These are phyloP conservation scores for Hypothenemus hampei DNA, from an alignment of 1,140 invertebrate species.

Conservation along the genomic window DNA sequence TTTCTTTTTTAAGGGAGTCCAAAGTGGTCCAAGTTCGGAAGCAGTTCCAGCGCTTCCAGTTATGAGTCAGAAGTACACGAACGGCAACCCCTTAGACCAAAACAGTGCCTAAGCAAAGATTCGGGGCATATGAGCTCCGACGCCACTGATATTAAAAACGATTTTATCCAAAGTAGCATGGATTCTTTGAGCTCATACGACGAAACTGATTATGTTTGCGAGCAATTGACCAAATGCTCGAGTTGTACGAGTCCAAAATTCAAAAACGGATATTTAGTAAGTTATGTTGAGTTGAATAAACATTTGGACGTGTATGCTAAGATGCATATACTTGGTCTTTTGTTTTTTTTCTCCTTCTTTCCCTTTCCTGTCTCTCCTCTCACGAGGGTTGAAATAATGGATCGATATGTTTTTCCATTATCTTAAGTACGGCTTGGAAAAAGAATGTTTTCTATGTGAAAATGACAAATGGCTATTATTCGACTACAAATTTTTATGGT, in stretches of 20 bases:
- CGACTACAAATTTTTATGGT: no score
- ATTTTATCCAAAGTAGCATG: slow-evolving; percentile 41
- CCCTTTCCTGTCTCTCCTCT: no score
- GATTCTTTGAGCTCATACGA: slow-evolving; percentile 44
- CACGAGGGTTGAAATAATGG: no score
- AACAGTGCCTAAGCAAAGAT: slow-evolving; percentile 40
- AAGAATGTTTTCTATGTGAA: no score
- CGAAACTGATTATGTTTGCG: slow-evolving; percentile 42
- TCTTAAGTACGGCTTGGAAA: no score
- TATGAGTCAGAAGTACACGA: slow-evolving; percentile 42
- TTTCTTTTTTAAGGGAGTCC: slow-evolving; percentile 23
- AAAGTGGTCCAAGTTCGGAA: slow-evolving; percentile 38
- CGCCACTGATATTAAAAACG: slow-evolving; percentile 41
- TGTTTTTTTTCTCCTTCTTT: no score
- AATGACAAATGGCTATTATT: no score
- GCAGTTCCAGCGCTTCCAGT: slow-evolving; percentile 43
- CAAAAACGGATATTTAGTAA: slow-evolving; percentile 33
- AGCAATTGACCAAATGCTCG: slow-evolving; percentile 38
- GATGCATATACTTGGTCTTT: no score
- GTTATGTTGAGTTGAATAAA: not conserved
- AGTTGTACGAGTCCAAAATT: slow-evolving; percentile 29
- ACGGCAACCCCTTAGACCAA: slow-evolving; percentile 1
- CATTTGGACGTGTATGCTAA: no score
- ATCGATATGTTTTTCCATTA: no score
- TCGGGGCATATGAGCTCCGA: slow-evolving; percentile 40